These are phyloP conservation scores for Sebastes baramenuke DNA, from an alignment of 2,797 vertebrate species.

Conservation along the genomic window DNA sequence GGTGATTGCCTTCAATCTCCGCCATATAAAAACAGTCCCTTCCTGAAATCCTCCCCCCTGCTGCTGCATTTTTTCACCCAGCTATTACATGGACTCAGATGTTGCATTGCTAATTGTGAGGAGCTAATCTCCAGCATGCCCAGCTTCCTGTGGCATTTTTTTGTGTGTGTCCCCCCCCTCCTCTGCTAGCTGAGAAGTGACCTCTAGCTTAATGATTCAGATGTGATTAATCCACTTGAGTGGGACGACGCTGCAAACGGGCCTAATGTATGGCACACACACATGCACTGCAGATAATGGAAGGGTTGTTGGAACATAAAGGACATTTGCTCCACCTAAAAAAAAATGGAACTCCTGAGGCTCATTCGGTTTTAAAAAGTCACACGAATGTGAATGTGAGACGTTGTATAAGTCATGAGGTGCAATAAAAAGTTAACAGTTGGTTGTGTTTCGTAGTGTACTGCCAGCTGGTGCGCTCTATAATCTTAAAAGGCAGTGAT, in stretches of 20 bases:
- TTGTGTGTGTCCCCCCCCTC: background rate
- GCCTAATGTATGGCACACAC: conserved; percentile 51
- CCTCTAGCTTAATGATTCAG: conserved; percentile 79
- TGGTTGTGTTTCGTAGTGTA: background rate
- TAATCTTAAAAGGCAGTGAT: background rate
- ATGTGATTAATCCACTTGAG: conserved; percentile 76
- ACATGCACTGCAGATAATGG: conserved; percentile 40
- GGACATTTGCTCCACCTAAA: background rate
- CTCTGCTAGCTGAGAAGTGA: conserved; percentile 66
- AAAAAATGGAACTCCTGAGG: background rate
- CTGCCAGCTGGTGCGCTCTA: background rate
- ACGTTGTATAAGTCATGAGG: conserved; percentile 25
- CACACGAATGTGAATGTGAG: background rate
- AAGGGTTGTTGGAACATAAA: conserved; percentile 25
- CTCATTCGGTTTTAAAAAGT: conserved; percentile 14
- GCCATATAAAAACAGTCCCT: conserved; percentile 51
- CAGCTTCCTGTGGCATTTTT: conserved; percentile 43
- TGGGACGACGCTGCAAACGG: conserved; percentile 31
- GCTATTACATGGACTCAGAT: conserved; percentile 45
- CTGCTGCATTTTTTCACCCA: conserved; percentile 12
- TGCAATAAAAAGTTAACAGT: conserved; percentile 20
- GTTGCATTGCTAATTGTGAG: conserved; percentile 62
- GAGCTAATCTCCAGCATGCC: conserved; percentile 56
- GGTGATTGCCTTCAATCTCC: conserved; percentile 41
- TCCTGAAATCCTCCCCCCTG: conserved; percentile 22